Percentiles rank a stretch among this genome's conserved stretches.
These are phyloP conservation scores for Epicauta chinensis DNA, from an alignment of 1,140 invertebrate species.

Conservation along the genomic window DNA sequence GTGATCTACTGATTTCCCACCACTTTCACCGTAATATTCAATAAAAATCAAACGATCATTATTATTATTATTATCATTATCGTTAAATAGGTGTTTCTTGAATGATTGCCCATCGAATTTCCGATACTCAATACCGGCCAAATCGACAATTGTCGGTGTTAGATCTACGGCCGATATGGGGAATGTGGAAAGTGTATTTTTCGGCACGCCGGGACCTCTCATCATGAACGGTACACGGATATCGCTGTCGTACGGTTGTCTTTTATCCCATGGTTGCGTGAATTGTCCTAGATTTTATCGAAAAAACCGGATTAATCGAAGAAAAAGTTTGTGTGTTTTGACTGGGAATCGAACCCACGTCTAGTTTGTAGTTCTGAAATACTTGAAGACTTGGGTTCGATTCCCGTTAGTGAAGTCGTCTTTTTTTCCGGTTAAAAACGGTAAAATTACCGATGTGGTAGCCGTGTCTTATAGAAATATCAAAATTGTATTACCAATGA, in stretches of 20 bases:
- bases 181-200: slow-evolving; percentile 44
- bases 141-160: slow-evolving; percentile 69
- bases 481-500: slow-evolving; percentile 70
- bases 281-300: slow-evolving; percentile 65
- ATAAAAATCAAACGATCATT: slow-evolving; percentile 50
- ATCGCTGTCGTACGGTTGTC: slow-evolving; percentile 85
- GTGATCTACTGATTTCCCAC: slow-evolving; percentile 43
- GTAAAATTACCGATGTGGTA: slow-evolving; percentile 68
- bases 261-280: slow-evolving; percentile 77
- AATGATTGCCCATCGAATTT: slow-evolving; percentile 64
- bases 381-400: background rate
- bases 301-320: background rate
- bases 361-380: too few species aligned
- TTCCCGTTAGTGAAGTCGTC: background rate
- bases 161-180: slow-evolving; percentile 73
- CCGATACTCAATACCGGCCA: slow-evolving; percentile 50
- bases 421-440: background rate
- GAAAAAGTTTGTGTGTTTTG: too few species aligned
- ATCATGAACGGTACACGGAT: slow-evolving; percentile 76
- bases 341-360: too few species aligned
- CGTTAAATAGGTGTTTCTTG: slow-evolving; percentile 33
- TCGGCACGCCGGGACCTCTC: slow-evolving; percentile 61
- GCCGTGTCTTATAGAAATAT: slow-evolving; percentile 83
- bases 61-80: background rate
- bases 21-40: slow-evolving; percentile 74